phyloP scores from a whole-genome alignment of 2,888 invertebrate genomes.

The Malthinus flaveolus region DNA sequence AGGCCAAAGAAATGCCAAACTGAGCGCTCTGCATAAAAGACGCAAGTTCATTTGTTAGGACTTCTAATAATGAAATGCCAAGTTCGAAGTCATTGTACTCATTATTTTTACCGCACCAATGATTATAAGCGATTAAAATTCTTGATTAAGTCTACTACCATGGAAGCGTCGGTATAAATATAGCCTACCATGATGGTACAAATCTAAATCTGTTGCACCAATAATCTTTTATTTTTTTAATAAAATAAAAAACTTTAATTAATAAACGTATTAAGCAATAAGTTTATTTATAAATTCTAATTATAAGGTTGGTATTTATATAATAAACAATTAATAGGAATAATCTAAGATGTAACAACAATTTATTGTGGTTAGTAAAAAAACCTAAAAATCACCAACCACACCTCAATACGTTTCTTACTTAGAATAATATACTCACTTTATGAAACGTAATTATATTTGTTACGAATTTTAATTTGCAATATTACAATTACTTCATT shows the following conservation, averaged over 20 bases:
- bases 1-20: no score
- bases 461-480: slow-evolving; percentile 24
- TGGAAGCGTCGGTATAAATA: slow-evolving; percentile 31
- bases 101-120: slow-evolving; percentile 16
- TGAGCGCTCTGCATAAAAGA: no score
- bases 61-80: slow-evolving; percentile 3
- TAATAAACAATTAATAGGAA: slow-evolving; percentile 14
- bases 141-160: slow-evolving; percentile 28
- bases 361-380: slow-evolving; percentile 23
- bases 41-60: no score
- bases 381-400: slow-evolving; percentile 12
- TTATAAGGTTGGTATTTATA: no score
- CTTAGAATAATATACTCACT: slow-evolving; percentile 7
- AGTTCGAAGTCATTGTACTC: slow-evolving; percentile 16
- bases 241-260: no score
- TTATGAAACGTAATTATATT: slow-evolving; percentile 22
- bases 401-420: slow-evolving; percentile 14
- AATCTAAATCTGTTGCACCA: background rate
- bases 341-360: slow-evolving; percentile 17
- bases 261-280: no score
- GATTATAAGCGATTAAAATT: slow-evolving; percentile 17
- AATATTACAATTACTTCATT: background rate
- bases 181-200: no score
- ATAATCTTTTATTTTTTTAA: no score
- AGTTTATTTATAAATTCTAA: no score